Percentiles rank a stretch among this genome's conserved stretches.
Conservation (phyloP, 2,888 invertebrate genomes). For the Micropterix aruncella region DNA sequence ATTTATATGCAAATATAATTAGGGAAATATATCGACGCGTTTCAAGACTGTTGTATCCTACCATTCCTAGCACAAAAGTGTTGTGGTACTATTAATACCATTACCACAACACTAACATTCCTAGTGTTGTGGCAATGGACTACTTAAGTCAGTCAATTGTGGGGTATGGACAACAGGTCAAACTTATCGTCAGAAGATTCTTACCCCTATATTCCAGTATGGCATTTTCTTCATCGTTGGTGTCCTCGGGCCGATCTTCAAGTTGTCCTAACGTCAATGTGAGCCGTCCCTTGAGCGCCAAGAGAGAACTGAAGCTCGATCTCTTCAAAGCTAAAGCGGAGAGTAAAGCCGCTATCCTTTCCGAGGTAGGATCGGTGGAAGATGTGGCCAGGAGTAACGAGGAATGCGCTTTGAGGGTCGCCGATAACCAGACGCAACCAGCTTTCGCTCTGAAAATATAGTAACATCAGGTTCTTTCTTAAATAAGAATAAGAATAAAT, state of each 20-base stretch:
- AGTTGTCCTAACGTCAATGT: conserved; percentile 24
- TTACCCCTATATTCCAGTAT: conserved; percentile 27
- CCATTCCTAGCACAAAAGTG: too few species aligned
- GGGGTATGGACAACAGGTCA: too few species aligned
- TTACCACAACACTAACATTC: too few species aligned
- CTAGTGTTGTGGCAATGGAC: too few species aligned
- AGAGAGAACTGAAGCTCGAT: conserved; percentile 27
- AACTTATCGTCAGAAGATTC: too few species aligned
- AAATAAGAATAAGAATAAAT: too few species aligned
- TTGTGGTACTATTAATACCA: too few species aligned
- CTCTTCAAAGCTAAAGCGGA: conserved; percentile 21
- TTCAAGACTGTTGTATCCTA: not conserved
- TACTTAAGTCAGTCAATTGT: too few species aligned
- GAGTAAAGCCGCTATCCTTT: conserved; percentile 22
- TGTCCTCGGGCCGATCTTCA: conserved; percentile 9
- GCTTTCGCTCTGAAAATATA: conserved; percentile 24
- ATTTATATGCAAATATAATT: too few species aligned
- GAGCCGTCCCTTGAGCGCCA: conserved; percentile 28
- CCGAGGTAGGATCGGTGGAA: conserved; percentile 13
- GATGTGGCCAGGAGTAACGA: conserved; percentile 24
- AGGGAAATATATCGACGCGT: too few species aligned
- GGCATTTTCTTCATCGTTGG: conserved; percentile 18
- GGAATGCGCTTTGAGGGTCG: conserved; percentile 22
- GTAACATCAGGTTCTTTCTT: too few species aligned
- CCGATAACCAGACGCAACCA: conserved; percentile 27